Evolutionary conservation across 1,140 invertebrate genomes (phyloP).

Genomic region (Diachasma alloeum): DNA sequence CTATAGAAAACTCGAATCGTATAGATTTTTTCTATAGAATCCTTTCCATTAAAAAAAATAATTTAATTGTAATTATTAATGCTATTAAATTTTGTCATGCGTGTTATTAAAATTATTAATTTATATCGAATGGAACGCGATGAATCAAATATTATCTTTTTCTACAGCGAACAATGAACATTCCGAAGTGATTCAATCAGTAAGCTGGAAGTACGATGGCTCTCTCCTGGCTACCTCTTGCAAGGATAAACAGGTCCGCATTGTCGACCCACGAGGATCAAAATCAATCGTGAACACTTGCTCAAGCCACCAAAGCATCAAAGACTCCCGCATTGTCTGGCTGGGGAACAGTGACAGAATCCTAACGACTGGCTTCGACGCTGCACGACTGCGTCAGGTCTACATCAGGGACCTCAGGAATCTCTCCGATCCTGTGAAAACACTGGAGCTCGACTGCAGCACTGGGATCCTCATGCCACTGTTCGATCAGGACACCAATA

Average conservation of each 20-base stretch:
- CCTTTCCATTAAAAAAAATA: no score
- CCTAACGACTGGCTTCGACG: slow-evolving; percentile 82
- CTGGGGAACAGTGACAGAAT: slow-evolving; percentile 83
- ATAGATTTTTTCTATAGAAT: not conserved
- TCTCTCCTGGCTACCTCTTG: slow-evolving; percentile 75
- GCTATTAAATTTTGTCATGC: no score
- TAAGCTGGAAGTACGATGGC: slow-evolving; percentile 86
- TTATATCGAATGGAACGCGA: no score
- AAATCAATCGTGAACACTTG: slow-evolving; percentile 71
- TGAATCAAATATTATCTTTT: not conserved
- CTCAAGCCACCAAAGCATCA: slow-evolving; percentile 86
- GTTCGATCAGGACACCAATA: slow-evolving; percentile 90
- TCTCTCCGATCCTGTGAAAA: slow-evolving; percentile 79
- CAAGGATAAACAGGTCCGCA: slow-evolving; percentile 85
- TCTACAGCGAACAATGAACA: slow-evolving; percentile 78
- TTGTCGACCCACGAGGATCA: slow-evolving; percentile 79
- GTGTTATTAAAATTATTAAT: no score
- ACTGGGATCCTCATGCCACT: slow-evolving; percentile 90
- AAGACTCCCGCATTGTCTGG: slow-evolving; percentile 91
- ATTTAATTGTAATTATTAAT: no score
- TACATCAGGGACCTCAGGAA: slow-evolving; percentile 88
- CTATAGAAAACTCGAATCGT: no score
- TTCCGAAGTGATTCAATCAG: slow-evolving; percentile 83
- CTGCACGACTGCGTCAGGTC: slow-evolving; percentile 82
- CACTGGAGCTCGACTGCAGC: slow-evolving; percentile 85